Percentiles rank a stretch among this genome's conserved stretches.
These are phyloP conservation scores for Spinus pinus DNA, from an alignment of 2,797 vertebrate genomes.

Conservation along the genomic window DNA sequence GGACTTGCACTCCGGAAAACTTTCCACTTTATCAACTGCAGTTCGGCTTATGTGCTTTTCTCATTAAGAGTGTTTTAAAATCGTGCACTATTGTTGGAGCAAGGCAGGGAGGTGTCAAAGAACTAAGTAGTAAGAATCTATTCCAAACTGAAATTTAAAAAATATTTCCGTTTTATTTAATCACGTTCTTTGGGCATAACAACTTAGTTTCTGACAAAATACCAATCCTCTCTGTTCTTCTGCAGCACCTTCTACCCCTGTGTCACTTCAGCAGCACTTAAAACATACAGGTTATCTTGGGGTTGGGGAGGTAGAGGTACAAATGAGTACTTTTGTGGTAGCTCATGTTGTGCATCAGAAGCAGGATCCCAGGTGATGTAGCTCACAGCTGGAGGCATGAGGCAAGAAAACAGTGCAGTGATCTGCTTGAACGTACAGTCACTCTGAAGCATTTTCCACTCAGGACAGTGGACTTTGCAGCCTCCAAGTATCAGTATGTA, in stretches of 20 bases:
- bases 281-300: neutral
- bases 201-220: neutral
- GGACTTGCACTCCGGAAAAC: slow-evolving; percentile 69
- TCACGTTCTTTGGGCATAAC: neutral
- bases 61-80: slow-evolving; percentile 28
- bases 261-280: neutral
- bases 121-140: neutral
- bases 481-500: neutral
- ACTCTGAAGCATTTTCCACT: neutral
- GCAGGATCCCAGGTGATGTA: neutral
- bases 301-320: neutral
- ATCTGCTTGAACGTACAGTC: neutral
- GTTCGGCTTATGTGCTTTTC: slow-evolving; percentile 58
- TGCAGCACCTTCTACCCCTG: neutral
- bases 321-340: neutral
- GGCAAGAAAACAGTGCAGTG: neutral
- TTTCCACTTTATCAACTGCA: slow-evolving; percentile 65
- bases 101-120: slow-evolving; percentile 16
- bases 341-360: neutral
- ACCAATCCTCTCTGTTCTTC: neutral
- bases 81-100: neutral
- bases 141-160: neutral
- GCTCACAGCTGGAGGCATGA: neutral
- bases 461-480: neutral
- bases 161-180: neutral